A percentile compares a stretch with the other conserved stretches of the same genome.
These are phyloP conservation scores for Gandaritis pyraliata DNA, from an alignment of 2,888 invertebrate species.

Conservation along the genomic window DNA sequence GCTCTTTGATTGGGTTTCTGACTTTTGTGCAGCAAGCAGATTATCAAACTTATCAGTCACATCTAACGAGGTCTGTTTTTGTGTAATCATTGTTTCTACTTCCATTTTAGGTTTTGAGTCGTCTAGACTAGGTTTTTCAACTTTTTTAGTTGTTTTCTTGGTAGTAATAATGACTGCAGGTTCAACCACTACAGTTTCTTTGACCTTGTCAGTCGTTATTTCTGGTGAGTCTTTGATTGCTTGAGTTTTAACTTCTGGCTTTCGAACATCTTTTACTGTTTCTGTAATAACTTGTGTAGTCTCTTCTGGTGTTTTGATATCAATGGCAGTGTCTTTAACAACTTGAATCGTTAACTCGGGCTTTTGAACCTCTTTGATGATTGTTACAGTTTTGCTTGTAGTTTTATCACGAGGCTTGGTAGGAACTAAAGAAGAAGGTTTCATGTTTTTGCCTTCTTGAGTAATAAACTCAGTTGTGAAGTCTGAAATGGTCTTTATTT, in stretches of 20 bases:
- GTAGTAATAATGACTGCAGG: not conserved
- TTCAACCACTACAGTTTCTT: too few relatives aligned
- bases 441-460: too few relatives aligned
- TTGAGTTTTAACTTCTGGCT: not conserved
- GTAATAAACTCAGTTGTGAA: too few relatives aligned
- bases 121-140: conserved; percentile 12
- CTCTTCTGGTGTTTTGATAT: too few relatives aligned
- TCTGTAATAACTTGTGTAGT: not conserved
- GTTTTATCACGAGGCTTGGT: too few relatives aligned
- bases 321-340: too few relatives aligned
- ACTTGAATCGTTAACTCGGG: too few relatives aligned
- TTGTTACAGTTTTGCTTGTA: too few relatives aligned
- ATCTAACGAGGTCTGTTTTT: conserved; percentile 17
- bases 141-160: conserved; percentile 11
- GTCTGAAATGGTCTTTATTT: too few relatives aligned
- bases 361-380: too few relatives aligned
- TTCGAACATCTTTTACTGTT: conserved; percentile 3
- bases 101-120: conserved; percentile 12
- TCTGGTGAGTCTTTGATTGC: conserved; percentile 1
- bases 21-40: not conserved
- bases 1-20: too few relatives aligned
- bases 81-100: conserved; percentile 20
- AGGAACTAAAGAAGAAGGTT: too few relatives aligned
- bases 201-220: not conserved
- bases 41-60: conserved; percentile 15